Conservation (phyloP, 2,888 invertebrate species). For the Fragum sueziense region DNA sequence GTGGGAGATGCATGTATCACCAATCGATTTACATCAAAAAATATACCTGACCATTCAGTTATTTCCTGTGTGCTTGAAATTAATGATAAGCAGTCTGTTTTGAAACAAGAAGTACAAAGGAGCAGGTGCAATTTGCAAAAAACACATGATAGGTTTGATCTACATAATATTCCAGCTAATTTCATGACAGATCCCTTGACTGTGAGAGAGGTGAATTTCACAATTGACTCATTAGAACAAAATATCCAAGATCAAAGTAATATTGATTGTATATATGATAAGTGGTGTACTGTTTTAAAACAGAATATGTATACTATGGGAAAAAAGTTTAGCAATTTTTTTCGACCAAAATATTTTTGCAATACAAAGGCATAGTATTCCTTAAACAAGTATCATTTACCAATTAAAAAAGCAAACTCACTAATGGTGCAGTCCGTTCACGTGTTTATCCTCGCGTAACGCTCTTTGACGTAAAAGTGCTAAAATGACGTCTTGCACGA, state of each 20-base stretch:
- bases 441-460: too few relatives aligned
- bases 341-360: too few relatives aligned
- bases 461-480: too few relatives aligned
- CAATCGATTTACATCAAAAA: neutral
- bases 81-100: neutral
- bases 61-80: neutral
- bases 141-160: constrained; percentile 28
- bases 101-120: too few relatives aligned
- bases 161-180: constrained; percentile 22
- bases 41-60: neutral
- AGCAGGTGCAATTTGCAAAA: too few relatives aligned
- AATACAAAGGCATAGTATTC: too few relatives aligned
- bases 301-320: constrained; percentile 25
- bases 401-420: too few relatives aligned
- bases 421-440: too few relatives aligned
- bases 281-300: constrained; percentile 30
- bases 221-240: constrained; percentile 27
- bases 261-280: constrained; percentile 33
- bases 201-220: constrained; percentile 6
- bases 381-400: too few relatives aligned
- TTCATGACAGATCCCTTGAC: neutral
- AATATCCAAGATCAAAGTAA: constrained; percentile 25
- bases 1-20: neutral
- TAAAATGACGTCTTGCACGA: too few relatives aligned
- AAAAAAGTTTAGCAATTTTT: too few relatives aligned